Evolutionary conservation across 2,113 vertebrate species (phyloP), one percentile per base, ranked within the genome.

Genomic region (Cygnus atratus): DNA sequence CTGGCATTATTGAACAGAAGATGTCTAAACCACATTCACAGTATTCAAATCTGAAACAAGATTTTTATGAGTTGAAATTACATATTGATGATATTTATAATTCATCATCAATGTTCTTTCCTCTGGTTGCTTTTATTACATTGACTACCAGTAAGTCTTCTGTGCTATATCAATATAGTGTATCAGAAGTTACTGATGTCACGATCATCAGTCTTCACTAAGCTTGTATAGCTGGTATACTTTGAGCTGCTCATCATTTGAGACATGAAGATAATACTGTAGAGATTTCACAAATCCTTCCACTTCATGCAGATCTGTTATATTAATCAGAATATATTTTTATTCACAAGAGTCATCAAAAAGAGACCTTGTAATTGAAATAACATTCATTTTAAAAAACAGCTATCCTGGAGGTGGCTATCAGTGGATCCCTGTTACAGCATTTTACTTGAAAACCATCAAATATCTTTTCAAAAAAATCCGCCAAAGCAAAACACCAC

Each of bases 271-370:
- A 24, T 85, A 77, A 76, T 65, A 76, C 31, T 70, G 54, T 44
- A 68, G 61, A 61, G 70, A 61, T 78, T 84, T 91, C 80, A 75
- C 33, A 79, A 43, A 65, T 72, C 54, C 48, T 87, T 85, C 43
- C 39, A 79, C 18, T 94, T 91, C 18, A n/a, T 66, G 31, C 5
- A 35, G 67, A 63, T 76, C 84, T 94, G 44, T 91, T 76, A 67
- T 95, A 73, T 80, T 25, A 94, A 94, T 94, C 84, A 94, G 58
- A 73, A 73, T 39, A 57, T 89, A 84, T 52, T 93, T 58, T 46
- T 91, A 61, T 75, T 87, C 73, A 33, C 43, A 43, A 37, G 20
- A 92, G 35, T 81, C 54, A 89, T 33, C 33, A 82, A 59, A 89
- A 92, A 85, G 71, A 95, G 65, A 65, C 66, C 54, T 25, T 68